Base-by-base conservation (phyloP, 2,113 vertebrate genomes). In the Nothoprocta pentlandii region DNA sequence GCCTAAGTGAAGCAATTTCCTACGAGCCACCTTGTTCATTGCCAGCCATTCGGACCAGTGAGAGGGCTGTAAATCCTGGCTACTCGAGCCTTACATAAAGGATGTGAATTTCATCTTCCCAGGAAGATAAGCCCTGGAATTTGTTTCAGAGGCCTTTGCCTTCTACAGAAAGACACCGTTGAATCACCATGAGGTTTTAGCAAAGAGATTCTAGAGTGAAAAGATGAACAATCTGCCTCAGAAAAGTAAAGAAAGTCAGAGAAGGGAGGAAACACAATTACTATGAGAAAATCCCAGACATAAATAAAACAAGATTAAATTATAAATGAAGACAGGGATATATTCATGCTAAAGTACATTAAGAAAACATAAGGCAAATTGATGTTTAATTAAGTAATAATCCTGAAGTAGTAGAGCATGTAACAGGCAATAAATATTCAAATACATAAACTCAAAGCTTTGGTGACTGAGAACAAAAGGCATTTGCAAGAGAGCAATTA, bases 331-430 rank as follows among this genome's bases (percentile, higher is more conserved):
- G 85, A 73, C 2, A 80, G 41, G n/a, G n/a, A 64, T 59, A 44
- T 4, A 69, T 73, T 84, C 0, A 51, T 64, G 28, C 44, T 71
- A 85, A 90, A 42, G 62, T 76, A 87, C 36, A 66, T 54, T 11
- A 66, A 39, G 62, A 61, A 85, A 93, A 88, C 21, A 30, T 32
- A 92, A 34, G 62, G 49, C 49, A 67, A 90, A 89, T 3, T 53
- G 47, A 84, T 66, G 41, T 75, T 86, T 69, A 92, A 94, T 89
- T 94, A 93, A 95, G 64, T 23, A 84, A 32, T 88, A 93, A 88
- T 41, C 46, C 56, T 75, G 39, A 88, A 59, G 62, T n/a, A 87
- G 58, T 79, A 30, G 44, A 79, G 36, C 54, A 84, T 42, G 16
- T 53, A 86, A 92, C 74, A 61, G 51, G 42, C 47, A 90, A 66